Percentiles rank a stretch among this genome's conserved stretches.
Conservation (phyloP, 2,888 invertebrate genomes). For the Eristalinus sepulchralis region DNA sequence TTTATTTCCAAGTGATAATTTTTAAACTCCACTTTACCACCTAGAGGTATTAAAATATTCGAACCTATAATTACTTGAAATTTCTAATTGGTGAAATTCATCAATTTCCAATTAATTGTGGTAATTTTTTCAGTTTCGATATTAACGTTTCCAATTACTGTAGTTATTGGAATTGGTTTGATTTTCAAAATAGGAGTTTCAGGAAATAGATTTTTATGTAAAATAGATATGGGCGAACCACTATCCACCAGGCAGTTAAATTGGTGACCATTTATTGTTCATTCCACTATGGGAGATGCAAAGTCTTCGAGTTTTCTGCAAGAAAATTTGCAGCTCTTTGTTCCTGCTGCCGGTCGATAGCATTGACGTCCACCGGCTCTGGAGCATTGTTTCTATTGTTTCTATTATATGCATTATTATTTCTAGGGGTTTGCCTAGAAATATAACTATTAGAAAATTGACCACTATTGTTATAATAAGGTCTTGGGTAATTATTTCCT, state of each 20-base stretch:
- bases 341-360: neutral
- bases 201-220: neutral
- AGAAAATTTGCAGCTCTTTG: conserved; percentile 15
- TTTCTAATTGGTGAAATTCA: neutral
- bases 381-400: neutral
- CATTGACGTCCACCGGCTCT: conserved; percentile 6
- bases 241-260: conserved; percentile 6
- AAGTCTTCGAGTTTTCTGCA: conserved; percentile 9
- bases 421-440: no score
- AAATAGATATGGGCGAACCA: conserved; percentile 8
- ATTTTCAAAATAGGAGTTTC: neutral
- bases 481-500: no score
- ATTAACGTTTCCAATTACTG: conserved; percentile 12
- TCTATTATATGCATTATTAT: neutral
- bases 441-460: no score
- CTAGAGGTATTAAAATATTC: conserved; percentile 1
- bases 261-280: neutral
- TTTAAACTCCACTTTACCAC: conserved; percentile 7
- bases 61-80: conserved; percentile 8
- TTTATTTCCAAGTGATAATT: conserved; percentile 8
- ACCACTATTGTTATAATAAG: no score
- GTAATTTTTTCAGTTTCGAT: neutral
- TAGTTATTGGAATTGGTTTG: conserved; percentile 4
- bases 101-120: neutral
- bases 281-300: conserved; percentile 4